Conservation (phyloP, 2,888 invertebrate genomes). For the Mamestra brassicae region DNA sequence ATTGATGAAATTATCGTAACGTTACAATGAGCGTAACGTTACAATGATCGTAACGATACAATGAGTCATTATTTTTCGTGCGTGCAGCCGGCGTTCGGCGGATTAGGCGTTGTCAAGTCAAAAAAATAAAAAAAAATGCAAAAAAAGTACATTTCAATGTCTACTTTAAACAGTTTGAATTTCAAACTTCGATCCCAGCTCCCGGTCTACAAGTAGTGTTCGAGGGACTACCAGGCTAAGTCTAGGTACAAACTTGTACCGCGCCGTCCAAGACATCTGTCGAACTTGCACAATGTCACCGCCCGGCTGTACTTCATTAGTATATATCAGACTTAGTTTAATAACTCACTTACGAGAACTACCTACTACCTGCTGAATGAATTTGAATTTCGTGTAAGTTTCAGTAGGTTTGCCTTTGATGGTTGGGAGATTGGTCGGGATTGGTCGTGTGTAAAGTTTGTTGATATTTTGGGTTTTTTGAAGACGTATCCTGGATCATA, state of each 20-base stretch:
- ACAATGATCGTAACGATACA: too few species aligned
- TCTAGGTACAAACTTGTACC: slow-evolving; percentile 68
- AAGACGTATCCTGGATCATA: too few species aligned
- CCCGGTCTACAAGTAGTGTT: slow-evolving; percentile 20
- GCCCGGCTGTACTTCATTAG: slow-evolving; percentile 60
- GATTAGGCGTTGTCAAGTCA: too few species aligned
- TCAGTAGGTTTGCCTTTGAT: background rate
- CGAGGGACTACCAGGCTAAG: slow-evolving; percentile 39
- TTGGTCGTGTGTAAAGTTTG: too few species aligned
- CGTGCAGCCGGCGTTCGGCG: too few species aligned
- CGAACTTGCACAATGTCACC: slow-evolving; percentile 74
- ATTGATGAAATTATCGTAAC: too few species aligned
- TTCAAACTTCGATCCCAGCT: slow-evolving; percentile 27
- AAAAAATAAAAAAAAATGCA: too few species aligned
- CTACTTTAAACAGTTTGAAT: too few species aligned
- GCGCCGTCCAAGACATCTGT: slow-evolving; percentile 75
- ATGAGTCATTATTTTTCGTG: too few species aligned
- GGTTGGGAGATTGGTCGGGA: background rate
- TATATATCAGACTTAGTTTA: slow-evolving; percentile 58
- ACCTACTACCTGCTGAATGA: slow-evolving; percentile 22
- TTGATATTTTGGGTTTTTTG: background rate
- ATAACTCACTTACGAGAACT: slow-evolving; percentile 53
- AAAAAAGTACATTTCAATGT: too few species aligned
- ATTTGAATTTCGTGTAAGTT: slow-evolving; percentile 35
- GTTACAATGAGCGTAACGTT: too few species aligned